Base-by-base conservation (phyloP, 1,140 invertebrate species). In the Bombus vancouverensis region DNA sequence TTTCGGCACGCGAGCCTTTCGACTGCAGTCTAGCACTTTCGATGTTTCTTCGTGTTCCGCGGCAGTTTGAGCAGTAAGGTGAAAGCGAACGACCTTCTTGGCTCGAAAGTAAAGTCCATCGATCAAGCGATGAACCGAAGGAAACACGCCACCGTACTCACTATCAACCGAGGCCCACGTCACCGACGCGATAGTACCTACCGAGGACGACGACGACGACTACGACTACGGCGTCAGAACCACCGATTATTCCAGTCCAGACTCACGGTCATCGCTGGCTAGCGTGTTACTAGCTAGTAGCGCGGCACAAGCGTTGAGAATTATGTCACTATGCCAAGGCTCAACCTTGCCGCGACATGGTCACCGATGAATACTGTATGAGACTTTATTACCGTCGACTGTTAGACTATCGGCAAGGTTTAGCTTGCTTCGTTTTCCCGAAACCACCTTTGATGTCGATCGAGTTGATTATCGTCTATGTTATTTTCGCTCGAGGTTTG, bases 311-410 rank as follows among this genome's bases (percentile, higher is more conserved):
- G 83, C 87, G 83, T 85, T 82, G 84, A 83, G 88, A 93, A 93
- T 90, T 88, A 93, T 94, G 93, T 93, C 93, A 94, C 91, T 93
- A 83, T 93, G 93, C 93, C 93, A 94, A 94, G 93, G 93, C 88
- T 89, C 88, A 90, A 90, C 90, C 90, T 92, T 91, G 90, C 66
- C 82, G 83, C 88, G 88, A 86, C 91, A 92, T 88, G 91, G 86
- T 88, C 91, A 91, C 90, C 91, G 87, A 92, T 93, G 93, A 93
- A 93, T 93, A 92, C 90, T 91, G 90, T 92, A 93, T 89, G 92
- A 93, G 89, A 87, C 88, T 80, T 91, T 92, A 90, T 93, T 93
- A 90, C 90, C 89, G 89, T 34, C 89, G 91, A 93, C 91, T 86
- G 89, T 75, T 74, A 71, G 74, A 76, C 32, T 13, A 37, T 77